Evolutionary conservation across 1,140 invertebrate genomes (phyloP), one percentile per base, ranked within the genome.

Genomic region (Bombus ignitus): DNA sequence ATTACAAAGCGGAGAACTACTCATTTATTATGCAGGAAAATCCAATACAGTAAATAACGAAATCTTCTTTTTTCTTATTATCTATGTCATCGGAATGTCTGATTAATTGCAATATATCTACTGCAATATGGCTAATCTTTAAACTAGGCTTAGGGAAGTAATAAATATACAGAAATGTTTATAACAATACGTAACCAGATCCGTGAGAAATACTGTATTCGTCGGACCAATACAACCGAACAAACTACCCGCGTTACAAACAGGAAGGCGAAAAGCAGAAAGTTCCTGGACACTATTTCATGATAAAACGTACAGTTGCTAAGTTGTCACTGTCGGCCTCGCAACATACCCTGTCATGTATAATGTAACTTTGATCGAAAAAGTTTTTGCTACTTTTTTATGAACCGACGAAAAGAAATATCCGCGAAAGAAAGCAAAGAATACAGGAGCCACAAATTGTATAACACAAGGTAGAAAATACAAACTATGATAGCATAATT

Each of bases 331-430:
- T 53, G 81, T 76, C 71, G 42, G 53, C 53, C 75, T 71, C 32
- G 82, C 59, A 84, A 79, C 39, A 53, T 39, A 84, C 28, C 39
- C 32, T 47, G 76, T 84, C 66, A 84, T 59, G 79, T 84, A 84
- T 59, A 79, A 79, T 79, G 76, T 37, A 84, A 84, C 37, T 79
- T 84, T 84, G 82, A 84, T 84, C 82, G 82, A 84, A 84, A 84
- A 84, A 84, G 76, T 84, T 84, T 37, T 25, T 47, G 25, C 13
- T n/a, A 47, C 25, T 25, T 66, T 78, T 83, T 68, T 77, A 78
- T 47, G 75, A 59, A 39, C 28, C 73, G 28, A 22, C 44, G 53
- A 18, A 25, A 35, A 28, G 32, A 59, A 5, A 42, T 9, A 22
- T 22, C 25, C 15, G 37, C 28, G 39, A 65, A 53, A 32, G 32